These are phyloP conservation scores for Hycleus phaleratus DNA, from an alignment of 1,140 invertebrate species.

Conservation along the genomic window DNA sequence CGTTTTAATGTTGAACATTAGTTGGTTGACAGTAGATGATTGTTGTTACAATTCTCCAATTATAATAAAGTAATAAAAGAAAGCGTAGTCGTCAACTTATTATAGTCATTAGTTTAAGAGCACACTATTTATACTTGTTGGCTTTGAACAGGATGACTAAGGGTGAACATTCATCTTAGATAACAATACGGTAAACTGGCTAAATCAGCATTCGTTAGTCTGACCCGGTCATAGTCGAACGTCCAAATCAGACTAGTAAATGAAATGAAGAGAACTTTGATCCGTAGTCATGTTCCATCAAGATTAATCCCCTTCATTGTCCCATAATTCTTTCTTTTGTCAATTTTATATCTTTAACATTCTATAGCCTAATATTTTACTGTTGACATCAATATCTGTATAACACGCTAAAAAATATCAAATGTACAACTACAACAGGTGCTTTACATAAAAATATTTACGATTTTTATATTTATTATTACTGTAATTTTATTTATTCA, in stretches of 20 bases:
- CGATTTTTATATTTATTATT: too few species aligned
- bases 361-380: background rate
- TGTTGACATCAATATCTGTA: too few species aligned
- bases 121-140: constrained; percentile 22
- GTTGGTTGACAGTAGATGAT: constrained; percentile 8
- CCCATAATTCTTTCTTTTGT: background rate
- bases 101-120: constrained; percentile 19
- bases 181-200: constrained; percentile 28
- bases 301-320: background rate
- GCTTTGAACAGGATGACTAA: constrained; percentile 21
- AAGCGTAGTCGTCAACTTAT: constrained; percentile 15
- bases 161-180: constrained; percentile 22
- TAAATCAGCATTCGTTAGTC: constrained; percentile 25
- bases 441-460: too few species aligned
- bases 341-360: background rate
- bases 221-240: constrained; percentile 1
- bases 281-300: background rate
- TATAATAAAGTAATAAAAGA: constrained; percentile 18
- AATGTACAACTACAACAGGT: too few species aligned
- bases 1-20: constrained; percentile 7
- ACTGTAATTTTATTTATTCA: too few species aligned
- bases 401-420: too few species aligned
- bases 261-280: background rate
- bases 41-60: constrained; percentile 7
- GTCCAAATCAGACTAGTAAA: constrained; percentile 7